Conservation (phyloP, 2,113 vertebrate genomes). For the Ornithorhynchus anatinus region DNA sequence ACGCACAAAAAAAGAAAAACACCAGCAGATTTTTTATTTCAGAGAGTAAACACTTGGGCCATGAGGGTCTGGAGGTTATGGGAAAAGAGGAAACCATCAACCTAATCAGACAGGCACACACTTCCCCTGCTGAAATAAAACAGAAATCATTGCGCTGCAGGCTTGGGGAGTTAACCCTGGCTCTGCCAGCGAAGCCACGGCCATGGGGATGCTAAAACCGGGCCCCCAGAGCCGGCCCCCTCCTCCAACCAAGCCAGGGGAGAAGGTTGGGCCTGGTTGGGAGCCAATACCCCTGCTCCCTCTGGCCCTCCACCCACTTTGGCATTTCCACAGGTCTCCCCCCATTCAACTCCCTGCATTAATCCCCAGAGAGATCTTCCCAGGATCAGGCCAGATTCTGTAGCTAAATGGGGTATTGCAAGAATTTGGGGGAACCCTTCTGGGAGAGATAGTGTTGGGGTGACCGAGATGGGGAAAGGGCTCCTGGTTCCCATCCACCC, state of each 20-base stretch:
- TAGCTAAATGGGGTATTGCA: constrained; percentile 16
- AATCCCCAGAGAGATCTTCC: too few species aligned
- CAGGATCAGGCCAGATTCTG: constrained; percentile 7
- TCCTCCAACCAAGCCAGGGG: too few species aligned
- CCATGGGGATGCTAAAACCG: not conserved
- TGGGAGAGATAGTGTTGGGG: not conserved
- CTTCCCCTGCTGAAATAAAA: constrained; percentile 93
- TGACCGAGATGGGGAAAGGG: not conserved
- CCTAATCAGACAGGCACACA: constrained; percentile 96
- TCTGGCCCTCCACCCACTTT: too few species aligned
- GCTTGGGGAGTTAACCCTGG: constrained; percentile 69
- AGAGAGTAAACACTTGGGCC: constrained; percentile 98
- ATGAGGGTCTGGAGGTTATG: constrained; percentile 99
- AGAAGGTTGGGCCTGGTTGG: too few species aligned
- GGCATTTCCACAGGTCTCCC: too few species aligned
- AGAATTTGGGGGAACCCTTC: not conserved
- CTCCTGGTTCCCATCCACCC: accelerated
- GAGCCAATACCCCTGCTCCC: too few species aligned
- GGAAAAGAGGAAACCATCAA: constrained; percentile 99
- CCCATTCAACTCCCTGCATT: too few species aligned
- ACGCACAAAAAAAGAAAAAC: constrained; percentile 78
- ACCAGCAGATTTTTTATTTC: constrained; percentile 96
- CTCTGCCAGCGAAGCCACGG: constrained; percentile 53
- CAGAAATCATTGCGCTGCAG: constrained; percentile 73
- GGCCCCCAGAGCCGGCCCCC: too few species aligned